Percentiles rank a stretch among this genome's conserved stretches.
These are phyloP conservation scores for Apis mellifera DNA, from an alignment of 1,140 invertebrate genomes.

Conservation along the genomic window DNA sequence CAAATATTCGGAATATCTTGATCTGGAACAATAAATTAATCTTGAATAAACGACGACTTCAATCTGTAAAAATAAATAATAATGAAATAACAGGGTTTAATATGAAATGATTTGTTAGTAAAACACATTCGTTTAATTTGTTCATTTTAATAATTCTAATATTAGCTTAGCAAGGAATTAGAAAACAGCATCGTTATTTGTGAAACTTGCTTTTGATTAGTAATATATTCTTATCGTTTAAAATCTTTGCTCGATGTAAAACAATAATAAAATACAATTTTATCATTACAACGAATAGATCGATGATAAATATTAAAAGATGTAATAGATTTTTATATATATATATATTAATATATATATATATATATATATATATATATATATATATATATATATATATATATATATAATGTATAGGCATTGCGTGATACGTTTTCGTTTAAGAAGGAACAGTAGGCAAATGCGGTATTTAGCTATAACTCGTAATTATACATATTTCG, in stretches of 20 bases:
- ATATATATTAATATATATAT: slow-evolving; percentile 24
- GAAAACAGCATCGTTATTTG: slow-evolving; percentile 29
- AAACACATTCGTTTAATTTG: background rate
- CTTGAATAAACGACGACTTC: background rate
- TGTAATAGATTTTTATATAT: slow-evolving; percentile 27
- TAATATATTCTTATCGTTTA: slow-evolving; percentile 18
- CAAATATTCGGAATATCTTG: background rate
- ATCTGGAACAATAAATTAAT: background rate
- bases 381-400: slow-evolving; percentile 30
- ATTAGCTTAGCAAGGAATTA: slow-evolving; percentile 31
- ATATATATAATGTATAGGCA: slow-evolving; percentile 20
- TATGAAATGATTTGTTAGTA: background rate
- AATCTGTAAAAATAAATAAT: background rate
- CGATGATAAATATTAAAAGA: slow-evolving; percentile 26
- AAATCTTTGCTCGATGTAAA: slow-evolving; percentile 58
- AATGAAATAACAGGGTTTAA: background rate
- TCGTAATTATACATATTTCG: slow-evolving; percentile 6
- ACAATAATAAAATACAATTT: slow-evolving; percentile 65
- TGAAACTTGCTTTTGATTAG: slow-evolving; percentile 17
- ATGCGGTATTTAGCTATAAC: slow-evolving; percentile 16
- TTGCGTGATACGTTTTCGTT: slow-evolving; percentile 44
- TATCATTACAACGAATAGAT: slow-evolving; percentile 37
- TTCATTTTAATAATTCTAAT: slow-evolving; percentile 34
- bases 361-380: slow-evolving; percentile 25
- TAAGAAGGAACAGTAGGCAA: slow-evolving; percentile 48